Conservation (phyloP, 2,113 vertebrate genomes). For the Smithornis capensis region DNA sequence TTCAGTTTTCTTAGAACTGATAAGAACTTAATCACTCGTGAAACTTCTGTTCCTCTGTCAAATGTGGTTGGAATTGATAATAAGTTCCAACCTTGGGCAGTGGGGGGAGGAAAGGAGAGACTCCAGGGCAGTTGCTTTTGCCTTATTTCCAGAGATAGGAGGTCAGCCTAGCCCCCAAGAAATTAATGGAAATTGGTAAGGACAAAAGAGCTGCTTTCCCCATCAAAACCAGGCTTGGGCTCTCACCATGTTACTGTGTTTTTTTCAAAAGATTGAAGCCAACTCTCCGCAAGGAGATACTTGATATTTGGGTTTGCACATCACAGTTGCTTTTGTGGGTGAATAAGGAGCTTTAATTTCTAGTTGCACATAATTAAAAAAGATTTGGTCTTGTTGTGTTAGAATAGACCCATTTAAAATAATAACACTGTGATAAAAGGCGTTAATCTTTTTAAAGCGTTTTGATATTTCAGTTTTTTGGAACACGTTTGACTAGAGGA, state of each 20-base stretch:
- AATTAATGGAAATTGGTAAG: not conserved
- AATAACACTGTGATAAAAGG: not conserved
- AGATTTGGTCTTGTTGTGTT: not conserved
- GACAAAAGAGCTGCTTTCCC: not conserved
- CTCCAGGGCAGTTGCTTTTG: not conserved
- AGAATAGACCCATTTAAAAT: not conserved
- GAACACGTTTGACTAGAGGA: not conserved
- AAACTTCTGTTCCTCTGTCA: conserved; percentile 19
- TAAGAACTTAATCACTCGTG: conserved; percentile 2
- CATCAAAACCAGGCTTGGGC: not conserved
- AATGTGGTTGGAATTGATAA: conserved; percentile 21
- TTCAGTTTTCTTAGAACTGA: conserved; percentile 10
- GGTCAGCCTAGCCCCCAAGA: not conserved
- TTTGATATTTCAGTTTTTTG: not conserved
- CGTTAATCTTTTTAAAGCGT: not conserved
- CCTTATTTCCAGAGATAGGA: not conserved
- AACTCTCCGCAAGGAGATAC: not conserved
- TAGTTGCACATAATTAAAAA: not conserved
- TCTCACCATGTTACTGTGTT: rapidly evolving
- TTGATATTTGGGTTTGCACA: not conserved
- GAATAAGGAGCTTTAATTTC: not conserved
- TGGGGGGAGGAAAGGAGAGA: not conserved
- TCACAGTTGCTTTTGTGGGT: not conserved
- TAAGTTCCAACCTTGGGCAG: not conserved
- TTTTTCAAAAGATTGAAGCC: not conserved